Evolutionary conservation across 2,797 vertebrate species (phyloP), one percentile per base, ranked within the genome.

Genomic region (Lagodon rhomboides): DNA sequence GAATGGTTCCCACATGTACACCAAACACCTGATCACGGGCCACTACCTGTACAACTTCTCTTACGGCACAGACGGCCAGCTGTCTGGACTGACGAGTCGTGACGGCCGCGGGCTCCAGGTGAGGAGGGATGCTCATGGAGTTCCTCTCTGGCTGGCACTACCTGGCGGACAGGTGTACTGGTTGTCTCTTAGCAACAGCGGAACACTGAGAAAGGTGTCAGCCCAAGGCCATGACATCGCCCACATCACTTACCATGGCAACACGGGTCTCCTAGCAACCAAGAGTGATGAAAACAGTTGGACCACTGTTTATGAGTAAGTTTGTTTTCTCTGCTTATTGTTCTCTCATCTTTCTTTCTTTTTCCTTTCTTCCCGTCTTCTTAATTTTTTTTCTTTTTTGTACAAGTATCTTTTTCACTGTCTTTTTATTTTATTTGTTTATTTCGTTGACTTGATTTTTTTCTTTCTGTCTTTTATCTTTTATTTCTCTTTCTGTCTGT

Each of bases 251-350:
- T 99, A 98, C 86, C 97, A 98, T 51, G 98, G 98, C 75, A 98
- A 96, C 91, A 97, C 96, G 0, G 97, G 97, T 82, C 97, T 99
- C 90, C 94, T 99, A 81, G 96, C 97, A 81, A 98, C 97, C 88
- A 98, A 98, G 93, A 98, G 97, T 20, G 96, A 98, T 46, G 97
- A 99, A 90, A 98, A 99, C 27, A 97, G 97, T 82, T 99, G 98
- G 98, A 98, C 97, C n/a, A 98, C 97, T 3, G 97, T 99, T 83
- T 99, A 98, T 75, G 97, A 98, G 98, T 99, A 96, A 97, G 97
- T 73, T 46, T 56, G 18, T 53, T 75, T 11, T 64, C 61, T 75
- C 25, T 80, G 15, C 43, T 53, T 60, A 44, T 68, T 65, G 61
- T 82, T 38, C 20, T 73, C 41, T 74, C 41, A 12, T 63, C 30